phyloP scores from a whole-genome alignment of 2,888 invertebrate genomes.

The Drosophila fungiperda region DNA sequence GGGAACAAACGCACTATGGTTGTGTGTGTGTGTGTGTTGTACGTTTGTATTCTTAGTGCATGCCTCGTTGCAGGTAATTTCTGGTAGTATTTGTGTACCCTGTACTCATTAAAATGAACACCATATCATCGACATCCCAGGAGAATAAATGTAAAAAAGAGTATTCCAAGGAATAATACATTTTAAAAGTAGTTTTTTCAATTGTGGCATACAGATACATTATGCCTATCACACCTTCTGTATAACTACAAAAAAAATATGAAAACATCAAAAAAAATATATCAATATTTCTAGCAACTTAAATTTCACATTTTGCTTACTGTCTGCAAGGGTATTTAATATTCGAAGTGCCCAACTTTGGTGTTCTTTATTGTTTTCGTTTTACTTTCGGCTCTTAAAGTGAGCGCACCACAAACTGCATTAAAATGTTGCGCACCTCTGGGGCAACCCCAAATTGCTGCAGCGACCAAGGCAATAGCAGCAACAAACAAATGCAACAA shows the following conservation, averaged over 20 bases:
- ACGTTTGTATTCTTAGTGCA: conserved; percentile 23
- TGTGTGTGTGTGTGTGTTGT: conserved; percentile 13
- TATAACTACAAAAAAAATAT: background rate
- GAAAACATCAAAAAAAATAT: background rate
- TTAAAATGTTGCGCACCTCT: conserved; percentile 47
- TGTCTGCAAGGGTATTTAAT: background rate
- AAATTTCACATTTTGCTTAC: background rate
- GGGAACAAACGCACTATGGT: conserved; percentile 35
- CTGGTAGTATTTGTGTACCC: background rate
- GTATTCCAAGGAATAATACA: background rate
- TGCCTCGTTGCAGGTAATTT: conserved; percentile 29
- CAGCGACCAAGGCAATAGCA: conserved; percentile 10
- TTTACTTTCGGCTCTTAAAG: conserved; percentile 7
- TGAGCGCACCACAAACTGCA: conserved; percentile 38
- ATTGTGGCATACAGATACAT: background rate
- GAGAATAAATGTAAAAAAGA: background rate
- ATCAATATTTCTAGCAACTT: background rate
- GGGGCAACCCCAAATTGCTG: conserved; percentile 40
- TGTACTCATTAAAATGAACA: background rate
- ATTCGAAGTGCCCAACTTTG: background rate
- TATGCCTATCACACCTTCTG: background rate
- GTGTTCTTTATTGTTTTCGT: background rate
- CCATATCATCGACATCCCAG: background rate
- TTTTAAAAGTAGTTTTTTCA: background rate
- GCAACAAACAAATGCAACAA: conserved; percentile 5